Conservation (phyloP, 23 tunicate genomes). For the Trididemnum miniatum region DNA sequence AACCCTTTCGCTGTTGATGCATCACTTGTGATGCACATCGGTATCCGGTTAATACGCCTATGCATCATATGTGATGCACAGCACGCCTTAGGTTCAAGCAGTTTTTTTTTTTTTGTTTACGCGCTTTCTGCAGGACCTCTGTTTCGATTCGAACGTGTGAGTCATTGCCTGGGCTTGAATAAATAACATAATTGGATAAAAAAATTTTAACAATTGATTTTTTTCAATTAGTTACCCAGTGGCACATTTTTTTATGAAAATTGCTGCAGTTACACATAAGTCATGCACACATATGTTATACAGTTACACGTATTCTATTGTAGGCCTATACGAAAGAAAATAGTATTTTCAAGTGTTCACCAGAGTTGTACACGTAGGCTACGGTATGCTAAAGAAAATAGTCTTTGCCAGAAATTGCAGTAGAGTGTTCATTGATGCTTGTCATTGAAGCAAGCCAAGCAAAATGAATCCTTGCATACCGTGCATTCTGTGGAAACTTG, state of each 20-base stretch:
- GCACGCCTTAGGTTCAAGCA: neutral
- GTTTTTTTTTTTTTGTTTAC: conserved; percentile 10
- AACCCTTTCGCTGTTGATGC: conserved; percentile 7
- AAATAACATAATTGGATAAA: neutral
- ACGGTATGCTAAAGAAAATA: conserved; percentile 9
- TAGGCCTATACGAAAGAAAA: too few relatives aligned
- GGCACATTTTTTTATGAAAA: neutral
- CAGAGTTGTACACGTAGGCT: too few relatives aligned
- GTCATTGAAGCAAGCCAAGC: conserved; percentile 15
- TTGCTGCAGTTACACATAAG: neutral
- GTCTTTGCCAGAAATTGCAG: neutral
- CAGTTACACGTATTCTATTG: too few relatives aligned
- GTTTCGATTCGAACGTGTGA: conserved; percentile 8
- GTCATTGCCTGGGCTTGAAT: neutral
- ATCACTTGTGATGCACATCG: conserved; percentile 11
- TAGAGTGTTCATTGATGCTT: conserved; percentile 4
- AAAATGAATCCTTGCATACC: conserved; percentile 24
- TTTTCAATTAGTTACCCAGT: neutral
- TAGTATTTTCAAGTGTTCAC: neutral
- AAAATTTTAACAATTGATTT: neutral
- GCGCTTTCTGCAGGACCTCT: conserved; percentile 2
- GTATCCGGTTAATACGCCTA: neutral
- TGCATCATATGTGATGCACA: conserved; percentile 15
- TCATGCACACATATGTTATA: neutral
- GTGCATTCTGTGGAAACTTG: conserved; percentile 16